These are phyloP conservation scores for Micromussa lordhowensis DNA, from an alignment of 92 coral and sea anemone species.

Conservation along the genomic window DNA sequence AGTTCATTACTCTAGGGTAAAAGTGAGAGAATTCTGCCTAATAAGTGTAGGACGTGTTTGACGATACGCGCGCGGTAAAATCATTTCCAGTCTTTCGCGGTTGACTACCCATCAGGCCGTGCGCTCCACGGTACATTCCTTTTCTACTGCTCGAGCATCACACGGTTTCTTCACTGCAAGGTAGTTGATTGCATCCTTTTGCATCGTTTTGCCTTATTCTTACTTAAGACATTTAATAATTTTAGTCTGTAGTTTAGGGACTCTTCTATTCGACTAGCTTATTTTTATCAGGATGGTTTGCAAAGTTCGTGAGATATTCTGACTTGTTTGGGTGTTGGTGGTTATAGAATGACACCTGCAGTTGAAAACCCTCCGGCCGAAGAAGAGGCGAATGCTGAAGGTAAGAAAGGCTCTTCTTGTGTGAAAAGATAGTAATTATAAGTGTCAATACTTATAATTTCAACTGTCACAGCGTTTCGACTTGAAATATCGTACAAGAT, in stretches of 20 bases:
- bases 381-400: conserved; percentile 81
- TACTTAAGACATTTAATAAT: neutral
- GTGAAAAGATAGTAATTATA: neutral
- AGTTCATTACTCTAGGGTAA: too few relatives aligned
- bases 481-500: neutral
- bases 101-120: conserved; percentile 63
- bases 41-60: too few relatives aligned
- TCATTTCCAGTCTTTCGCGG: neutral
- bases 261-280: conserved; percentile 10
- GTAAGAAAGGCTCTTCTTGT: conserved; percentile 33
- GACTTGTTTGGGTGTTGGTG: conserved; percentile 7
- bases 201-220: conserved; percentile 45
- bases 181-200: conserved; percentile 50
- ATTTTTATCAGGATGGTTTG: neutral
- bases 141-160: neutral
- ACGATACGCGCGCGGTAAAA: neutral
- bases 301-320: neutral
- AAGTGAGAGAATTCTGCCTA: too few relatives aligned
- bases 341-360: conserved; percentile 93
- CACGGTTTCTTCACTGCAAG: conserved; percentile 36
- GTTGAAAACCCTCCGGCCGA: conserved; percentile 98
- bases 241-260: neutral
- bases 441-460: neutral
- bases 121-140: conserved; percentile 9
- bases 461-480: neutral